Conservation (phyloP, 1,140 invertebrate genomes). For the Drosophila bocki region DNA sequence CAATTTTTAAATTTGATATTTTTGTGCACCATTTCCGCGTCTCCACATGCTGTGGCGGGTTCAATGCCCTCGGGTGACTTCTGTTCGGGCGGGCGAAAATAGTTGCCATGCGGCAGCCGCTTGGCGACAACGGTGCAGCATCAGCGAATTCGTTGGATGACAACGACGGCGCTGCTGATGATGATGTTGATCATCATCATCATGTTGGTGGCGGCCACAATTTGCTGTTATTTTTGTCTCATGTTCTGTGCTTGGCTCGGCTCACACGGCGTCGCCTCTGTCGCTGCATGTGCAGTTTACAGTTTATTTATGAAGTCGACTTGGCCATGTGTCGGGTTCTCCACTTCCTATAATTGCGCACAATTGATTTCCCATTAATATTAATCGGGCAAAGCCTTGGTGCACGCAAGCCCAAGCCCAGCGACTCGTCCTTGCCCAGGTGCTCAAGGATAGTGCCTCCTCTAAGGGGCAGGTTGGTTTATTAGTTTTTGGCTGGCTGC, state of each 20-base stretch:
- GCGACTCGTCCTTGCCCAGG: constrained; percentile 62
- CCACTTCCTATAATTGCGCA: constrained; percentile 44
- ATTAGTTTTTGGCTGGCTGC: constrained; percentile 42
- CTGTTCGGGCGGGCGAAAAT: constrained; percentile 69
- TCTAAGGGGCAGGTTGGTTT: constrained; percentile 8
- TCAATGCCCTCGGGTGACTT: constrained; percentile 71
- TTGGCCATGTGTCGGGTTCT: constrained; percentile 32
- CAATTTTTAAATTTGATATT: constrained; percentile 52
- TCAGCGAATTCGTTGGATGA: constrained; percentile 42
- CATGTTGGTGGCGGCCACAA: constrained; percentile 22
- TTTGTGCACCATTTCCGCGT: constrained; percentile 60
- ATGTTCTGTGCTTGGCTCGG: constrained; percentile 65
- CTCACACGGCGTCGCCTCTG: constrained; percentile 19
- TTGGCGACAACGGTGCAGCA: constrained; percentile 50
- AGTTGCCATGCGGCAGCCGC: constrained; percentile 70
- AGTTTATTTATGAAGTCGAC: constrained; percentile 46
- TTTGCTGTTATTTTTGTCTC: constrained; percentile 76
- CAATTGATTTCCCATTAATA: constrained; percentile 79
- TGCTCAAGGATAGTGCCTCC: constrained; percentile 50
- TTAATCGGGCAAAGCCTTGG: constrained; percentile 52
- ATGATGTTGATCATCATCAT: constrained; percentile 20
- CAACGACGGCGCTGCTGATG: constrained; percentile 21
- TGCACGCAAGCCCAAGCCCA: constrained; percentile 48
- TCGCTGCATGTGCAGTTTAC: constrained; percentile 35
- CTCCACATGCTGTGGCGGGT: constrained; percentile 35